A percentile compares a stretch with the other conserved stretches of the same genome.
phyloP scores from a whole-genome alignment of 1,140 invertebrate species.

The Hydropsyche tenuis region DNA sequence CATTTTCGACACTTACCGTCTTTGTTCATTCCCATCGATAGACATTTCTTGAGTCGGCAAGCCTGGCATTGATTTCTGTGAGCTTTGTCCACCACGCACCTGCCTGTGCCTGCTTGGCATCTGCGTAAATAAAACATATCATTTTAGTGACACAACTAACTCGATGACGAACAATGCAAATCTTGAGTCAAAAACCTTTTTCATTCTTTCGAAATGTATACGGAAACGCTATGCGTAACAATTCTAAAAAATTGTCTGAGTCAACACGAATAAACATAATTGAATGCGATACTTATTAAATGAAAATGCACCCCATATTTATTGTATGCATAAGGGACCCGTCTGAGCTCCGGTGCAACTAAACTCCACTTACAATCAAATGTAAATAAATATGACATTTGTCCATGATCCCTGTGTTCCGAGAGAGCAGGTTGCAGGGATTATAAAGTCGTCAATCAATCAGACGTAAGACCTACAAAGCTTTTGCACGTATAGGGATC shows the following conservation, averaged over 20 bases:
- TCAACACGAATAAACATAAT: slow-evolving; percentile 1
- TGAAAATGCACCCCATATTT: slow-evolving; percentile 13
- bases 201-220: background rate
- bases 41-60: slow-evolving; percentile 96
- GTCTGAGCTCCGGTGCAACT: slow-evolving; percentile 35
- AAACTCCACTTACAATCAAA: slow-evolving; percentile 39
- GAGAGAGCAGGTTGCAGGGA: slow-evolving; percentile 36
- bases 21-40: slow-evolving; percentile 99
- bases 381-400: slow-evolving; percentile 46
- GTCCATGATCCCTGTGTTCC: slow-evolving; percentile 34
- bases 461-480: slow-evolving; percentile 24
- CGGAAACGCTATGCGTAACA: background rate
- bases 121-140: slow-evolving; percentile 61
- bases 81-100: slow-evolving; percentile 97
- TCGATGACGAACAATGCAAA: slow-evolving; percentile 24
- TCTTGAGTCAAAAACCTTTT: slow-evolving; percentile 9
- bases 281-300: background rate
- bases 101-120: slow-evolving; percentile 95
- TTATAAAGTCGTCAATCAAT: slow-evolving; percentile 41
- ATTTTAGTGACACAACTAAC: slow-evolving; percentile 5
- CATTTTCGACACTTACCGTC: slow-evolving; percentile 88
- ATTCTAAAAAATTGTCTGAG: background rate
- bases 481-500: background rate
- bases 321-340: background rate
- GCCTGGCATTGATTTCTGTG: slow-evolving; percentile 99